Evolutionary conservation across 2,888 invertebrate species (phyloP), one percentile per base, ranked within the genome.

Genomic region (Pilophorus perplexus): DNA sequence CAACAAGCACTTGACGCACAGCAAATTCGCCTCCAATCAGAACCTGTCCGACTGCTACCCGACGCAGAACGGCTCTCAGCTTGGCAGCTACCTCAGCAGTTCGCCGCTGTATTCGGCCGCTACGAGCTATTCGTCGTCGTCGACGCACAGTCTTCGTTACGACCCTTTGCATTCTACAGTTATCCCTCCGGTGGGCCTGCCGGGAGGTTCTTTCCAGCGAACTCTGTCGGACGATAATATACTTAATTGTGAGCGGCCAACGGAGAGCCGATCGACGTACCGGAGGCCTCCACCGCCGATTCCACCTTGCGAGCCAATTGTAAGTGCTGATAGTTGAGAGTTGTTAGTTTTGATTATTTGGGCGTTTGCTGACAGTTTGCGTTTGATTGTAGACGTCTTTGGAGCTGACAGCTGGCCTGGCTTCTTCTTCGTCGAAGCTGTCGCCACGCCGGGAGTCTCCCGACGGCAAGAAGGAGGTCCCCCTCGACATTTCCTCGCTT

Each of bases 221-320:
- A 86, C 90, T 3, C 84, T 87, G 75, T 90, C 90, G 60, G 88
- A 90, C 75, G 90, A 90, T 75, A 90, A 90, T 75, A 87, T 91
- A 73, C 79, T 90, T 70, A 88, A 86, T 73, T 84, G 84, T 54
- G 71, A 68, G 20, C 25, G 67, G 54, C 10, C 69, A 64, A 8
- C 68, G 52, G 70, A 71, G 18, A 69, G 69, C 28, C 22, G 62
- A 25, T 67, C 71, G 10, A 72, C 69, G 44, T 72, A 72, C 37
- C 71, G 72, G 16, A 71, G 73, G 48, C 73, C 73, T 42, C 74
- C 73, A 8, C 83, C 83, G 20, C 83, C 82, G 4, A 46, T 62
- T 20, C 62, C 62, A n/a, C 83, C 79, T 20, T 42, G 67, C 20
- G 69, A 69, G 28, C 50, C 50, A 8, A 33, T 46, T 5, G 57